Base-by-base conservation (phyloP, 1,140 invertebrate species). In the Orius insidiosus region DNA sequence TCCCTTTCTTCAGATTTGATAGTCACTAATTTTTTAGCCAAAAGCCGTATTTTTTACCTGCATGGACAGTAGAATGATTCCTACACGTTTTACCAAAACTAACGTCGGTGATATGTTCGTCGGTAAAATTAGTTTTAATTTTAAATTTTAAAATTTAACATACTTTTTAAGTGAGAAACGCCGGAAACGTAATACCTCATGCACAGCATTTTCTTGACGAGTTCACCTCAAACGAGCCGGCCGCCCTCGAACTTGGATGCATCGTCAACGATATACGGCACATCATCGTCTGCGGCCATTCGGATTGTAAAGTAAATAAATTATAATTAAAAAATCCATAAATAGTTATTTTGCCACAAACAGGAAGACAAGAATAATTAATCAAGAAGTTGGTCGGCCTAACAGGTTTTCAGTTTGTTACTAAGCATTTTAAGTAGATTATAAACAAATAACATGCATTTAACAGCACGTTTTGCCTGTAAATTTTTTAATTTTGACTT, bases 31-130 rank as follows among this genome's bases (percentile, higher is more conserved):
- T 42, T 66, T 72, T 55, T 63, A 95, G 85, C 92, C 92, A 5
- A 88, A n/a, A 72, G 86, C 89, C 50, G 79, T 96, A 48, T 90
- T 96, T 65, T 93, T 96, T 64, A 92, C 88, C 11, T 96, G 92
- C 65, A 95, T 96, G 80, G 92, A 96, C 68, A 89, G 85, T 63
- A 71, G 92, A 68, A 90, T 96, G 80, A 81, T 95, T 54, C 87
- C 90, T 14, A 90, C 89, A 48, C 72, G 87, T 60, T 94, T 96
- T 65, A 93, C 88, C 32, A 82, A 93, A 69, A 90, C 86, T 46
- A 81, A 88, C 60, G 85, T 95, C 50, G 93, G 92, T 38, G 90
- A 96, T 60, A 94, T 94, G 87, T 96, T 94, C 71, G 81, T 95
- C 57, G 84, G 83, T 87, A 68, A n/a, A n/a, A 18, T 40, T 30